Percentiles rank a stretch among this genome's conserved stretches.
Conservation (phyloP, 2,797 vertebrate genomes). For the Dipus sagitta region DNA sequence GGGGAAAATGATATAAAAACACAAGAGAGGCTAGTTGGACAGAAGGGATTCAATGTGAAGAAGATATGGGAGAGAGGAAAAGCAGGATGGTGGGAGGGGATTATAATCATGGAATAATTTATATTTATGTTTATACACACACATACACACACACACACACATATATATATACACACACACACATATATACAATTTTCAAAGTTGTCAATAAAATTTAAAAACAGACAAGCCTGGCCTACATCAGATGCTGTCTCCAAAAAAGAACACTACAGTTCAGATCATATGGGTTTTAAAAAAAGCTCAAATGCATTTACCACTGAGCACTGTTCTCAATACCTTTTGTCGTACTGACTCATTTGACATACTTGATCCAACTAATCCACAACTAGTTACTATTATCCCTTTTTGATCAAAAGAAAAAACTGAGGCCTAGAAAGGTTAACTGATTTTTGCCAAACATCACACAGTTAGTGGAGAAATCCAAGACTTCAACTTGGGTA, state of each 20-base stretch:
- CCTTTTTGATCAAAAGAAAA: constrained; percentile 35
- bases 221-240: background rate
- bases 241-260: background rate
- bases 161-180: no score
- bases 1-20: no score
- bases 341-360: background rate
- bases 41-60: no score
- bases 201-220: no score
- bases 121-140: no score
- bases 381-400: background rate
- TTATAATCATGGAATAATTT: no score
- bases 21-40: no score
- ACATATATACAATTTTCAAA: no score
- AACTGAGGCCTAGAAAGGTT: constrained; percentile 2
- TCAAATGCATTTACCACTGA: background rate
- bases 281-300: background rate
- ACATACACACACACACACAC: no score
- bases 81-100: no score
- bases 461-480: background rate
- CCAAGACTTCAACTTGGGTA: constrained; percentile 48
- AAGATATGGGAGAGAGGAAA: no score
- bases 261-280: background rate
- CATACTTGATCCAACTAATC: constrained; percentile 4
- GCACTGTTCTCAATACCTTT: background rate
- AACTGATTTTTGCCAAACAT: background rate